Base-by-base conservation (phyloP, 1,140 invertebrate genomes). In the Paracyclopina nana region DNA sequence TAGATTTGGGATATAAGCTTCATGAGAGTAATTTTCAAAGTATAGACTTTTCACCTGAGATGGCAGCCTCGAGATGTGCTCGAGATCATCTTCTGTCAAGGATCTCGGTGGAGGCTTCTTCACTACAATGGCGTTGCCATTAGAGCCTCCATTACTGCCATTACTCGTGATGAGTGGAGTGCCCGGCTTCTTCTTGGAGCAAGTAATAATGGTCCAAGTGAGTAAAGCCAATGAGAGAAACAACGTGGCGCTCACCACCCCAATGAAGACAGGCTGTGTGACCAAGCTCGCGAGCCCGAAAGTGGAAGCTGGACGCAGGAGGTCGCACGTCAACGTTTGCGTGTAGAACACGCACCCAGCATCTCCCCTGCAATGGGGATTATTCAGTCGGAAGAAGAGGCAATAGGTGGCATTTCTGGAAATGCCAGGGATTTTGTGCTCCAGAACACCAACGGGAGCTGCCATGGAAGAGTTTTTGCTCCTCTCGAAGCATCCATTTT, bases 231-330 rank as follows among this genome's bases (percentile, higher is more conserved):
- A 27, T 6, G 22, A 26, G 9, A 48, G 24, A 2, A 48, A 4
- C 9, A 48, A 20, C n/a, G 27, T 29, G n/a, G 16, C 24, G 27
- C 24, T 26, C 11, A 48, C 46, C n/a, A 22, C 16, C 8, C 46
- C 46, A 48, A 48, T 48, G 29, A 48, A 48, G 9, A 48, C 29
- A 12, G 46, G 46, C n/a, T 48, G 24, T 11, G 24, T 26, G 11
- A 48, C 34, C 5, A 38, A 20, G 34, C n/a, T 16, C n/a, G n/a
- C n/a, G n/a, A n/a, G n/a, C n/a, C n/a, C n/a, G n/a, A n/a, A n/a
- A n/a, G n/a, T 16, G 34, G 34, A 20, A 8, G n/a, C 20, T 20
- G 34, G n/a, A 16, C 20, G n/a, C 2, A 38, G 34, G 14, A 16
- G 34, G 20, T 38, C 20, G 34, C 34, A 38, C n/a, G 34, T 16